Evolutionary conservation across 2,888 invertebrate genomes (phyloP), one percentile per base, ranked within the genome.

Genomic region (Odiellus spinosus): DNA sequence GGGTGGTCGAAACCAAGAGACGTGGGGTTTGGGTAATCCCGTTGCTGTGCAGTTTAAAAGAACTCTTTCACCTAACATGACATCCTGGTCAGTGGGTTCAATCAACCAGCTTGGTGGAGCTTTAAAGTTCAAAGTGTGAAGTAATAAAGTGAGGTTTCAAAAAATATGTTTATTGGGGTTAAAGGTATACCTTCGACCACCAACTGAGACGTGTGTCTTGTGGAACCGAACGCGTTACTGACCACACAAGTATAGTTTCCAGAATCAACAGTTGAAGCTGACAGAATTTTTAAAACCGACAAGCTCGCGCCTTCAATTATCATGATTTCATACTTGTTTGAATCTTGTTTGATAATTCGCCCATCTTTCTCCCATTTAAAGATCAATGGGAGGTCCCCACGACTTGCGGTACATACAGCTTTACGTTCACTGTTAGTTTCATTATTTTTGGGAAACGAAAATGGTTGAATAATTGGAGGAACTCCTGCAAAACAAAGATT

Each of bases 311-410:
- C 32, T 11, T 47, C 40, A 33, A 52, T 44, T 11, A 44, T n/a
- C 10, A 50, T 17, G 14, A 42, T 20, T 2, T 49, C 47, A 41
- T 46, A 42, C 2, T 45, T 45, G 2, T 43, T 10, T 35, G 44
- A 41, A 12, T 42, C 40, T 32, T 41, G 39, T 8, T 19, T 42
- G 2, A 51, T 40, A 10, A 35, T 38, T 32, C 49, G 42, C 2
- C 48, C 52, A 40, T 53, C 46, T 47, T 48, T 52, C 8, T 15
- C 42, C 54, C 56, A 56, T 14, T 49, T 43, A 20, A 50, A 44
- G 10, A 49, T 47, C n/a, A 55, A 36, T 17, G 57, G 50, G 15
- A 50, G 35, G 20, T 52, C 50, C 14, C 55, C 56, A n/a, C 49
- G 45, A 34, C 46, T 48, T 5, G 53, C 49, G 34, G 51, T 47